These are phyloP conservation scores for Spheniscus mendiculus DNA, from an alignment of 2,113 vertebrate species.

Conservation along the genomic window DNA sequence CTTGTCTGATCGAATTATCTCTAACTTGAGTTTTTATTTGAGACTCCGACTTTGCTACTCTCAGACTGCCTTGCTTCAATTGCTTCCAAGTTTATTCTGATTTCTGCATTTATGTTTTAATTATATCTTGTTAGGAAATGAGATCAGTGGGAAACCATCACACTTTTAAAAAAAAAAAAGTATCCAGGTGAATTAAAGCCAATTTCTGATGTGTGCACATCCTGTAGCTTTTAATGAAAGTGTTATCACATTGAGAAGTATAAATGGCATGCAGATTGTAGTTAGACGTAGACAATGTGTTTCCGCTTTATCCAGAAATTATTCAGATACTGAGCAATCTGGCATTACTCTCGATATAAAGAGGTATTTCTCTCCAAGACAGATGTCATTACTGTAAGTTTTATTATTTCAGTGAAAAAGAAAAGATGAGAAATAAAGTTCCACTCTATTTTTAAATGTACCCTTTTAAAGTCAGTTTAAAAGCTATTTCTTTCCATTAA, in stretches of 20 bases:
- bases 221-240: not conserved
- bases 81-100: constrained; percentile 4
- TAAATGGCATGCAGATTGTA: not conserved
- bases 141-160: constrained; percentile 15
- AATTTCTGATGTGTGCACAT: not conserved
- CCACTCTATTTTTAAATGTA: constrained; percentile 43
- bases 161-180: not conserved
- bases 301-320: not conserved
- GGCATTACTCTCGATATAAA: not conserved
- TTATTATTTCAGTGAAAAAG: constrained; percentile 1
- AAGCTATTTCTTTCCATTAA: constrained; percentile 40
- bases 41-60: not conserved
- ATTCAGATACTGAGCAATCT: not conserved
- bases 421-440: constrained; percentile 2
- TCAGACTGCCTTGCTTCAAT: not conserved
- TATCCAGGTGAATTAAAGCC: not conserved
- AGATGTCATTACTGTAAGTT: not conserved
- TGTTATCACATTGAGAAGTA: not conserved
- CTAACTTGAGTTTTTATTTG: not conserved
- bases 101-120: not conserved
- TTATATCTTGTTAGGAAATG: constrained; percentile 16
- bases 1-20: not conserved
- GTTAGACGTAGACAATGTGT: not conserved
- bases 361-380: not conserved
- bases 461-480: constrained; percentile 10